Conservation (phyloP, 2,797 vertebrate species). For the Scolopax rusticola region DNA sequence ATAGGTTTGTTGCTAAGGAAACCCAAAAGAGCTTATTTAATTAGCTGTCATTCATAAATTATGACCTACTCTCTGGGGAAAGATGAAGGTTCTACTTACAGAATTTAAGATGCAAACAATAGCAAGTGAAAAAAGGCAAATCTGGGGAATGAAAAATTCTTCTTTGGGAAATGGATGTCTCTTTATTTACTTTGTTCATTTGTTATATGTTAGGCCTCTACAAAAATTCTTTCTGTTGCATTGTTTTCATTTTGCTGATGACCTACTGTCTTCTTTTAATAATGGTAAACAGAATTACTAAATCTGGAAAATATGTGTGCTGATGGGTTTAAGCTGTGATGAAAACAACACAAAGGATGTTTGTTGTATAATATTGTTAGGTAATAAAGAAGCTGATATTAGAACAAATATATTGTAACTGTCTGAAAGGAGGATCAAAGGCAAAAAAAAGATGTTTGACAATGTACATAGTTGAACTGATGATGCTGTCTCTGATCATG, state of each 20-base stretch:
- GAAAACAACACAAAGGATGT: background rate
- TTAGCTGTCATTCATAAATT: conserved; percentile 38
- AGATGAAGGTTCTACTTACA: background rate
- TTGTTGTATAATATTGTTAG: background rate
- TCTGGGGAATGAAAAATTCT: background rate
- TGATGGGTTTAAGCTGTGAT: background rate
- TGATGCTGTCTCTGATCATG: background rate
- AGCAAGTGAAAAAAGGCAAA: background rate
- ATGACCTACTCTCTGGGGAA: background rate
- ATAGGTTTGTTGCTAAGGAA: conserved; percentile 54
- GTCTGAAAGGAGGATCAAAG: background rate
- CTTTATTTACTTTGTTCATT: background rate
- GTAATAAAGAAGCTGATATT: background rate
- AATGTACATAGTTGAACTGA: background rate
- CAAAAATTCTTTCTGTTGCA: background rate
- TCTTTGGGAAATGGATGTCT: background rate
- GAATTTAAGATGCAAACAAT: background rate
- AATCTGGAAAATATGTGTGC: background rate
- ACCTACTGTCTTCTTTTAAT: background rate
- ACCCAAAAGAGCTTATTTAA: conserved; percentile 22
- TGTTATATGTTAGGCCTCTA: background rate
- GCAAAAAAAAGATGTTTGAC: background rate
- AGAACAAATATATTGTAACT: background rate
- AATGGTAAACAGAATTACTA: background rate
- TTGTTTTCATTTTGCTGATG: background rate